These are phyloP conservation scores for Hemiprocne comata DNA, from an alignment of 2,113 vertebrate genomes.

Conservation along the genomic window DNA sequence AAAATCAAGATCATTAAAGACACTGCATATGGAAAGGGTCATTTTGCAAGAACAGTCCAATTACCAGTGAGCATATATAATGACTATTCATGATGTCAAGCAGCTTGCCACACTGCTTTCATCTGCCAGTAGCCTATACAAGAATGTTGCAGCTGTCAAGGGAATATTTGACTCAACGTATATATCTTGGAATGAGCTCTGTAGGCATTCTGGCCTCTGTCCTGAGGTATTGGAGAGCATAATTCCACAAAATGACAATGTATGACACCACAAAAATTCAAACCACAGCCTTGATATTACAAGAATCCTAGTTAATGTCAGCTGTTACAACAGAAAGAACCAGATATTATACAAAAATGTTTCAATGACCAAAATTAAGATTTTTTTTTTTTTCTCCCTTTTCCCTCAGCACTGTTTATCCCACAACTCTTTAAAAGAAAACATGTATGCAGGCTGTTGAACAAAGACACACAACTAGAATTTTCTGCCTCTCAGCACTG, in stretches of 20 bases:
- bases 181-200: constrained; percentile 37
- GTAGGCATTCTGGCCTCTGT: background rate
- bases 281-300: constrained; percentile 30
- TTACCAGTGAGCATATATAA: constrained; percentile 1
- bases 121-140: background rate
- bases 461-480: background rate
- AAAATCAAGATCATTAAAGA: constrained; percentile 31
- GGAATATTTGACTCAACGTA: constrained; percentile 50
- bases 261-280: constrained; percentile 38
- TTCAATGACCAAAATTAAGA: background rate
- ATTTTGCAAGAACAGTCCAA: constrained; percentile 22
- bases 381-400: background rate
- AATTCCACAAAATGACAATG: constrained; percentile 36
- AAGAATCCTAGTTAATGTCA: constrained; percentile 53
- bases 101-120: constrained; percentile 15
- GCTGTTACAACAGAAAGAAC: constrained; percentile 48
- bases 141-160: constrained; percentile 35
- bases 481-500: background rate
- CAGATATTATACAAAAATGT: constrained; percentile 10
- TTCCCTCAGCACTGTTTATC: background rate
- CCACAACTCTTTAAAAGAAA: background rate
- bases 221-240: background rate
- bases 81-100: constrained; percentile 18
- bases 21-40: constrained; percentile 8
- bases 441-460: background rate